Conservation (phyloP, 1,140 invertebrate species). For the Tigriopus japonicus region DNA sequence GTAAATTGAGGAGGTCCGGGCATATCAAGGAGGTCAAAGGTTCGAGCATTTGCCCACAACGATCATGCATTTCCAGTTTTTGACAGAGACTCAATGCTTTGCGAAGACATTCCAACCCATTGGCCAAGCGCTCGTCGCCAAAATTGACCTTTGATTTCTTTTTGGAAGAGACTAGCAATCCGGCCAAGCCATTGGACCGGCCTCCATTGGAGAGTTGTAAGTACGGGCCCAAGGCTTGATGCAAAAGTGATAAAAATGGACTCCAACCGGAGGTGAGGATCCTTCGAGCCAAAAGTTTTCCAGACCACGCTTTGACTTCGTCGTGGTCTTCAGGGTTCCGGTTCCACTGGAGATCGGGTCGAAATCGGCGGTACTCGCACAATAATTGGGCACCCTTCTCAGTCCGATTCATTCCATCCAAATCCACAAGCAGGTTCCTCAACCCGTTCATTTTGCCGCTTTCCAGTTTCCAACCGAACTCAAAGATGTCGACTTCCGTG, state of each 20-base stretch:
- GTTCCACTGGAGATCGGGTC: slow-evolving; percentile 38
- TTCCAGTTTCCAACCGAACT: slow-evolving; percentile 16
- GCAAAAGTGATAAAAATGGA: background rate
- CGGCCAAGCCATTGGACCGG: slow-evolving; percentile 35
- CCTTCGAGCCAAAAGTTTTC: slow-evolving; percentile 17
- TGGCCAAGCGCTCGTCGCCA: slow-evolving; percentile 12
- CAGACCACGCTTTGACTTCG: slow-evolving; percentile 44
- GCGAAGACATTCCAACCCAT: slow-evolving; percentile 15
- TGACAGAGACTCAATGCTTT: slow-evolving; percentile 14
- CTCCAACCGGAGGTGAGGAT: slow-evolving; percentile 10
- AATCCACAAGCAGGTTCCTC: slow-evolving; percentile 36
- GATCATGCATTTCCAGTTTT: slow-evolving; percentile 14
- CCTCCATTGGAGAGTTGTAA: slow-evolving; percentile 50
- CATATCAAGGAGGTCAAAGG: slow-evolving; percentile 3
- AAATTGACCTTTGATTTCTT: slow-evolving; percentile 20
- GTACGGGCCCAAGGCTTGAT: slow-evolving; percentile 30
- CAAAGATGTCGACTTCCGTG: slow-evolving; percentile 43
- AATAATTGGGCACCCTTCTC: slow-evolving; percentile 47
- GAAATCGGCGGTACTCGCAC: slow-evolving; percentile 56
- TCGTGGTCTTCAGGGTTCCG: slow-evolving; percentile 38
- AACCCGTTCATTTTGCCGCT: slow-evolving; percentile 15
- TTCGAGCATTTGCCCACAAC: slow-evolving; percentile 4
- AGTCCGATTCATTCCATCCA: slow-evolving; percentile 54
- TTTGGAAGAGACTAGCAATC: slow-evolving; percentile 31
- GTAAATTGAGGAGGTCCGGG: slow-evolving; percentile 22